Base-by-base conservation (phyloP, 1,140 invertebrate genomes). In the Nasonia longicornis region DNA sequence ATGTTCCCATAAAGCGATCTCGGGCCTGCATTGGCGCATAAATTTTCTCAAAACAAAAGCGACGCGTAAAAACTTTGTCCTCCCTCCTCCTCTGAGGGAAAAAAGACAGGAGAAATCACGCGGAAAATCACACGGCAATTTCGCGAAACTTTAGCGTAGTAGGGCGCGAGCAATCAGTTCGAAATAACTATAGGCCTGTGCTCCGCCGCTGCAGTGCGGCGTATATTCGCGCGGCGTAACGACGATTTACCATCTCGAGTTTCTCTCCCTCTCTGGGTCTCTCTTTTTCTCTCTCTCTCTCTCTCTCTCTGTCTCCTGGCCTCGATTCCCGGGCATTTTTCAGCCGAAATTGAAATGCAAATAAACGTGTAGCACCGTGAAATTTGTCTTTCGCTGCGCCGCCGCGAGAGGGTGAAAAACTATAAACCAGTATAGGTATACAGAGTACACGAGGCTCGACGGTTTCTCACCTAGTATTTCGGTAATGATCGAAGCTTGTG, bases 281-380 rank as follows among this genome's bases (percentile, higher is more conserved):
- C 4, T 20, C 11, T n/a, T 38, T 70, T 38, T 20, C 20, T 20
- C 38, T 29, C 20, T 69, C 22, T 12, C 6, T 45, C 1, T 64
- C 52, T 26, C 7, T 45, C 22, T 11, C 26, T 12, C 22, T 70
- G 6, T 20, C 20, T 22, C 48, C 20, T 58, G 66, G 31, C 42
- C 74, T 22, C 31, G 42, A 35, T 77, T 45, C 63, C 63, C 75
- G 35, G 1, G 16, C 73, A 77, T 81, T 81, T 81, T 72, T 81
- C 75, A 81, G 7, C 69, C 35, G 75, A 81, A 77, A 81, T 81
- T 77, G 80, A 81, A 81, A 81, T 81, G 80, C 80, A 81, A 81
- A 81, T 77, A 81, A 35, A 82, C 26, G 58, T 11, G 70, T 38
- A 35, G 67, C n/a, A 66, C 26, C 52, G 77, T 73, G 79, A 75